phyloP scores from a whole-genome alignment of 2,888 invertebrate species.

The Clivina fossor region DNA sequence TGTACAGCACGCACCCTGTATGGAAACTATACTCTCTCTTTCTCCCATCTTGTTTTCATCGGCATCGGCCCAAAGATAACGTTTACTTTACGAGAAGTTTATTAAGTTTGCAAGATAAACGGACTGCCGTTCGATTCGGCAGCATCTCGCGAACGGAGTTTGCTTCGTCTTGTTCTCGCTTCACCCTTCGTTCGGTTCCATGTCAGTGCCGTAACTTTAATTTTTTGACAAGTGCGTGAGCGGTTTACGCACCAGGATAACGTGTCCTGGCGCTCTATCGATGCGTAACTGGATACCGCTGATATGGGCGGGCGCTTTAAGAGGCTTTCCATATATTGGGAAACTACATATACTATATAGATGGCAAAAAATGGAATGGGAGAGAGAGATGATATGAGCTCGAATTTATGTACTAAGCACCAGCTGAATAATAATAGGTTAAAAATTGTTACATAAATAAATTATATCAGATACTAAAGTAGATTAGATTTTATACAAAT shows the following conservation, averaged over 20 bases:
- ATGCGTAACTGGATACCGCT: no score
- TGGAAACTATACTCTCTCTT: constrained; percentile 28
- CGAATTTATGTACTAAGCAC: no score
- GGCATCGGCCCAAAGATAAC: constrained; percentile 39
- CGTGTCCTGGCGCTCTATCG: no score
- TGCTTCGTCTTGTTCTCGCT: no score
- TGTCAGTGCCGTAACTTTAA: neutral
- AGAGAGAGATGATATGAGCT: neutral
- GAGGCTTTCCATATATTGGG: neutral
- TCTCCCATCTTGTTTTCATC: constrained; percentile 25
- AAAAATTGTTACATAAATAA: no score
- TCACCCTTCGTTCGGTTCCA: no score
- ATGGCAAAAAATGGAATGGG: neutral
- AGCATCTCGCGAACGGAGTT: constrained; percentile 10
- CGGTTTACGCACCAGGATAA: neutral
- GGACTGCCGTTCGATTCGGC: constrained; percentile 35
- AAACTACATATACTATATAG: neutral
- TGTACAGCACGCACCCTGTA: constrained; percentile 23
- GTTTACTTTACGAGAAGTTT: constrained; percentile 44
- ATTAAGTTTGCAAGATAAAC: constrained; percentile 43
- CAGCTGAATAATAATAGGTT: no score
- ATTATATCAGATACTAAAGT: no score
- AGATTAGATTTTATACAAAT: no score
- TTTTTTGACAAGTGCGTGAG: constrained; percentile 19
- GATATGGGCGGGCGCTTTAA: no score